Evolutionary conservation across 2,113 vertebrate species (phyloP).

Genomic region (Menura novaehollandiae): DNA sequence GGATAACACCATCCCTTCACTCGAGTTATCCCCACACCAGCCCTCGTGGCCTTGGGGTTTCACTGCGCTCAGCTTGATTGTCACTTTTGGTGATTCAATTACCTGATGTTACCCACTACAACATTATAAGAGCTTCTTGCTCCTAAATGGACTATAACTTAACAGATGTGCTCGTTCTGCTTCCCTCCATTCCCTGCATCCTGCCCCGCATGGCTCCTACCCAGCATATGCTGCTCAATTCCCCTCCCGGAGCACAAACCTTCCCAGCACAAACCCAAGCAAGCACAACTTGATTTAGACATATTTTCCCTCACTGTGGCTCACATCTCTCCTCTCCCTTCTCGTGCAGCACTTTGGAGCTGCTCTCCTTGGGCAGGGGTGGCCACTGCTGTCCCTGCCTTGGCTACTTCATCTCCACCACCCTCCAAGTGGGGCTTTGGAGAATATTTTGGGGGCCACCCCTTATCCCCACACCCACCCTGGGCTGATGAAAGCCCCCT

Average conservation of each 20-base stretch:
- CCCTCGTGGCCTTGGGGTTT: neutral
- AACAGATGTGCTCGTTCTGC: neutral
- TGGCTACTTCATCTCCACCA: neutral
- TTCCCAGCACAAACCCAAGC: neutral
- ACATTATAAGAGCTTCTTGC: neutral
- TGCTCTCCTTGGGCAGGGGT: fast-evolving
- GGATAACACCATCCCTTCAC: neutral
- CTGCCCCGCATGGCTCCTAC: neutral
- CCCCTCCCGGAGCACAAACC: neutral
- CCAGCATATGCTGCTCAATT: neutral
- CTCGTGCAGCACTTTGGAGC: fast-evolving
- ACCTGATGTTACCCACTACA: neutral
- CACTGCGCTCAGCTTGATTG: neutral
- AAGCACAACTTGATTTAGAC: neutral
- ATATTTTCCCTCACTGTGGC: neutral
- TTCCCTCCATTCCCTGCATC: neutral
- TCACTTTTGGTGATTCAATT: neutral
- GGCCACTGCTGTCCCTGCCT: too few relatives aligned
- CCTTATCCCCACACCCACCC: too few relatives aligned
- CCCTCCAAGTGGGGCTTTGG: neutral
- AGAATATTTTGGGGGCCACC: neutral
- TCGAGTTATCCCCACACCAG: neutral
- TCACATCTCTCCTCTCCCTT: neutral
- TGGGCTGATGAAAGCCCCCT: neutral
- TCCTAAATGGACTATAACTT: neutral